Base-by-base conservation (phyloP, 2,888 invertebrate species). In the Melipona beecheii region DNA sequence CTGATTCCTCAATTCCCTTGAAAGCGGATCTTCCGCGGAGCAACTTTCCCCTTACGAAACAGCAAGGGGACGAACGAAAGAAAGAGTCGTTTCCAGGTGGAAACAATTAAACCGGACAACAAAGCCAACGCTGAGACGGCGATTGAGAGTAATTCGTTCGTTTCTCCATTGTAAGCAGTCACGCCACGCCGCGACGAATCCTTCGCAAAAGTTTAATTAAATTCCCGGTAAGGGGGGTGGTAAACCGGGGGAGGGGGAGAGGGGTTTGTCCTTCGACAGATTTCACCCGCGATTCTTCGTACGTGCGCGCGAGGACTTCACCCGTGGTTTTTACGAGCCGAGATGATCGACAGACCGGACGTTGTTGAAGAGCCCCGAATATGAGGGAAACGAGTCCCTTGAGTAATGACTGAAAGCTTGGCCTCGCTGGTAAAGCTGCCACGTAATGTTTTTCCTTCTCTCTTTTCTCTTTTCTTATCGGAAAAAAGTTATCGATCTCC, bases 141-240 rank as follows among this genome's bases (percentile, higher is more conserved):
- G 69, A 79, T 80, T 24, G 79, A 75, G 79, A 87, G 80, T 86
- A 89, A 89, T 86, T 89, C 86, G 86, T 89, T 87, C 77, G 84
- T 89, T 88, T 84, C 83, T 79, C 77, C 50, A 76, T 83, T 84
- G 85, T 85, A 75, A 78, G 65, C 62, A 81, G 52, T 15, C 56
- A 49, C 50, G 70, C 27, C 58, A 62, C 70, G 43, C 69, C 54
- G 43, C 43, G 68, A 58, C 73, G 82, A 86, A 85, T 85, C 77
- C 75, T 78, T 78, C 66, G 71, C 79, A 68, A 86, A 87, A 89
- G 86, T 89, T 88, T 89, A 89, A 89, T 89, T 88, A 89, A 89
- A 89, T 82, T 68, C 64, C 17, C 83, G 82, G 84, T 43, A 9
- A 83, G 68, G 56, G 56, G 62, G 54, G 68, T 62, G 52, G 27